These are phyloP conservation scores for Ennomos erosarius DNA, from an alignment of 2,888 invertebrate species.

Conservation along the genomic window DNA sequence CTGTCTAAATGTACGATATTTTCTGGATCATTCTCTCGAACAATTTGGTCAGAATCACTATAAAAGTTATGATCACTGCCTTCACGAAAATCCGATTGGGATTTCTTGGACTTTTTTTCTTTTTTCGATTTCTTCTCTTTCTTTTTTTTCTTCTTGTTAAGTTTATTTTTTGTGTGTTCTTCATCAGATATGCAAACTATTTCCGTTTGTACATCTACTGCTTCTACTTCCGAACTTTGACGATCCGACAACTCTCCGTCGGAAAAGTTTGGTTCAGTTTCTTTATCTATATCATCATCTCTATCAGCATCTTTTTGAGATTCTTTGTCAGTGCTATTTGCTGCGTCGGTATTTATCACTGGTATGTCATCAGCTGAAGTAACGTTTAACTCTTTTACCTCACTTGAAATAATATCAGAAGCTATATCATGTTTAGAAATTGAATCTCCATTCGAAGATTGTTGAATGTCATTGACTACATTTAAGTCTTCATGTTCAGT, in stretches of 20 bases:
- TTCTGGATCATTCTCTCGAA: conserved; percentile 5
- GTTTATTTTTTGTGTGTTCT: conserved; percentile 51
- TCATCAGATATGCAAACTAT: conserved; percentile 83
- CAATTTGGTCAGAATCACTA: conserved; percentile 41
- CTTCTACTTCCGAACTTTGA: conserved; percentile 70
- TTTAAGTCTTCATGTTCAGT: not conserved
- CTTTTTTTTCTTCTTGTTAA: conserved; percentile 67
- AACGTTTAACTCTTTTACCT: conserved; percentile 33
- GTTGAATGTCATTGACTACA: not conserved
- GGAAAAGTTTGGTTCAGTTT: conserved; percentile 26
- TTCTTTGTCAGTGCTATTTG: conserved; percentile 6
- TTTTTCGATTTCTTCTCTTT: conserved; percentile 74
- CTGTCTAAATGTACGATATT: conserved; percentile 30
- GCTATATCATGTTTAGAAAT: not conserved
- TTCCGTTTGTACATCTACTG: conserved; percentile 68
- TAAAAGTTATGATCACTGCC: conserved; percentile 67
- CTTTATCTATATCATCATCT: conserved; percentile 8
- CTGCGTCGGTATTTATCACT: conserved; percentile 10
- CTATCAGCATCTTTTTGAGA: conserved; percentile 5
- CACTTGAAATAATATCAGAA: not conserved
- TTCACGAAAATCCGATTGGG: conserved; percentile 69
- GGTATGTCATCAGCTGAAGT: conserved; percentile 36
- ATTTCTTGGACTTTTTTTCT: conserved; percentile 60
- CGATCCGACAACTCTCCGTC: conserved; percentile 60
- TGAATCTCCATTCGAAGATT: not conserved